Evolutionary conservation across 2,888 invertebrate species (phyloP), one percentile per base, ranked within the genome.

Genomic region (Frankliniella intonsa): DNA sequence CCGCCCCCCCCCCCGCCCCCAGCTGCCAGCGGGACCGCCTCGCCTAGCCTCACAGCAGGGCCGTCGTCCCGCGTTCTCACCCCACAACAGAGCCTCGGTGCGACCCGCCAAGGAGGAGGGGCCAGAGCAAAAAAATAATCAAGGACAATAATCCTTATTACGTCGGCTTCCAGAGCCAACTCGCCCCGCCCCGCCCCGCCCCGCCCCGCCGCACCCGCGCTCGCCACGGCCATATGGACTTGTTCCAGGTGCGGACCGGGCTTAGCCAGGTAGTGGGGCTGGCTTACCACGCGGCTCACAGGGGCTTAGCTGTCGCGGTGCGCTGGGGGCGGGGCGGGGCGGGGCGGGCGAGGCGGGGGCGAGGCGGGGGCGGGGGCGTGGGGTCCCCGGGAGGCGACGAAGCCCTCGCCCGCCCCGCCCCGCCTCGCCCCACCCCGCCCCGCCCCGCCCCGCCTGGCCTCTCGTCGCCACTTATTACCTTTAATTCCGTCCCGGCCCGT

Each of bases 401-500:
- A 3, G 38, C 38, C 38, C 38, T 38, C 38, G n/a, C 55, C 11
- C 55, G 0, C 55, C 55, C 55, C 55, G 1, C 55, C 12, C 55
- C 55, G 55, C 55, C 55, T 8, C 55, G 17, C 55, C 55, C 11
- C 55, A 0, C 55, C 55, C 55, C 55, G 1, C 55, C 12, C 55
- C 55, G 55, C 55, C 55, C 17, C 55, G 17, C 55, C 55, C 3
- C 55, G 7, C 55, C 55, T 12, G 5, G 1, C 55, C 55, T 19
- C 55, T 55, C 55, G 55, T 55, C 55, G 55, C 55, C 55, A 55
- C 55, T 55, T 55, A 55, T 55, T 55, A 55, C 55, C 55, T 55
- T 55, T 55, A 55, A 55, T 55, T 76, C 22, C 25, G 25, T 22
- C 69, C 22, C 25, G 12, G 9, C 38, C 38, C 38, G 38, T 38